Percentiles rank a stretch among this genome's conserved stretches.
These are phyloP conservation scores for Melanocharis versteri DNA, from an alignment of 2,113 vertebrate species.

Conservation along the genomic window DNA sequence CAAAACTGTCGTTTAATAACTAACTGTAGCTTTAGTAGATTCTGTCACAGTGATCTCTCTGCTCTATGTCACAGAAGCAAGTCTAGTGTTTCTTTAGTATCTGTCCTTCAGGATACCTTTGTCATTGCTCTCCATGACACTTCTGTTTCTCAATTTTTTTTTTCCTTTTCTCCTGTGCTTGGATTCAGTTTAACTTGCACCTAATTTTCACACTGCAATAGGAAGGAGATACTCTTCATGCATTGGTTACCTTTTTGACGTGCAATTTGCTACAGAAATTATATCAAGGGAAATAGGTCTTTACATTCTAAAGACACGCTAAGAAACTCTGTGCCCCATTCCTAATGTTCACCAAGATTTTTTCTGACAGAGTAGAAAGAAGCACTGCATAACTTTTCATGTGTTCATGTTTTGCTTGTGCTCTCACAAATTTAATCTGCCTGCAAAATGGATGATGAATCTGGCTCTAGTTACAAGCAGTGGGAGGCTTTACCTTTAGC, in stretches of 20 bases:
- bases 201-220: neutral
- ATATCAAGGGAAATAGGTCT: neutral
- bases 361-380: neutral
- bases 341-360: neutral
- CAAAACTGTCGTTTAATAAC: neutral
- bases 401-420: neutral
- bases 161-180: neutral
- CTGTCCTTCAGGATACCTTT: neutral
- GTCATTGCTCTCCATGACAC: neutral
- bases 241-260: neutral
- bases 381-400: neutral
- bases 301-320: neutral
- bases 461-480: neutral
- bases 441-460: neutral
- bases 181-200: neutral
- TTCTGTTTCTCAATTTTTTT: neutral
- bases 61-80: neutral
- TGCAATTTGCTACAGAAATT: neutral
- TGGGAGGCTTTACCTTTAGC: slow-evolving; percentile 5
- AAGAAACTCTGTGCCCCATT: neutral
- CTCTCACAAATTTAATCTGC: neutral
- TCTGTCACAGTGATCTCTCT: neutral
- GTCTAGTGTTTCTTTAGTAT: neutral
- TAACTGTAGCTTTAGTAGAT: neutral
- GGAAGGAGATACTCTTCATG: neutral